Conservation (phyloP, 2,113 vertebrate genomes). For the Peromyscus leucopus region DNA sequence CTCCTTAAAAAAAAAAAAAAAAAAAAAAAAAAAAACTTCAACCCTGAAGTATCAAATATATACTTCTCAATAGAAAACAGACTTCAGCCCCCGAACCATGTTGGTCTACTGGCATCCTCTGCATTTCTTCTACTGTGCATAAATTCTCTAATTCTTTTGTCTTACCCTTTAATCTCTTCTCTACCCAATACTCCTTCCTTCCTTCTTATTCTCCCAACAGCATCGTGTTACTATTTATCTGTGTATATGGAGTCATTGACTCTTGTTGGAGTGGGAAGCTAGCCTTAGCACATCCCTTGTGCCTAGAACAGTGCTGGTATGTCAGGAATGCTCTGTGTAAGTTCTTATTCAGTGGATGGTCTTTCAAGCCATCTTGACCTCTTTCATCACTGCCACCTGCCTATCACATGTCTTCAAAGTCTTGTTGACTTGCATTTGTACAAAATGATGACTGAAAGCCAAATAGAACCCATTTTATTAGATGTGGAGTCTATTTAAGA, state of each 20-base stretch:
- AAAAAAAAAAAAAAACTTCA: slow-evolving; percentile 6
- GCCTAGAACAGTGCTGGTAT: neutral
- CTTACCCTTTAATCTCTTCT: neutral
- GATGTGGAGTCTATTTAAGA: neutral
- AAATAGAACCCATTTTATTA: neutral
- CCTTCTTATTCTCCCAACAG: slow-evolving; percentile 25
- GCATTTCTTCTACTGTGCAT: neutral
- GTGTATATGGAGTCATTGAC: neutral
- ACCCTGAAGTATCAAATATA: slow-evolving; percentile 73
- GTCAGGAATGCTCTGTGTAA: neutral
- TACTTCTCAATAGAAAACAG: slow-evolving; percentile 75
- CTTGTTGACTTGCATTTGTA: neutral
- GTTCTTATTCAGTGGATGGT: neutral
- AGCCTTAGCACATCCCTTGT: neutral
- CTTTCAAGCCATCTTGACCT: neutral
- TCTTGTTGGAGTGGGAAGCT: neutral
- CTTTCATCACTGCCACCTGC: neutral
- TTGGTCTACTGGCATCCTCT: slow-evolving; percentile 22
- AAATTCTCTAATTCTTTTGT: slow-evolving; percentile 40
- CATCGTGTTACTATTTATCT: neutral
- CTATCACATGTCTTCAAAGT: slow-evolving; percentile 5
- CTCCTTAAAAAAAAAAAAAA: slow-evolving; percentile 42
- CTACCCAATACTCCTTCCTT: neutral
- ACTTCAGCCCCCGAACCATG: slow-evolving; percentile 31
- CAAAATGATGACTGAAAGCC: neutral